Percentiles rank a stretch among this genome's conserved stretches.
Conservation (phyloP, 2,113 vertebrate species). For the Stigmatopora nigra region DNA sequence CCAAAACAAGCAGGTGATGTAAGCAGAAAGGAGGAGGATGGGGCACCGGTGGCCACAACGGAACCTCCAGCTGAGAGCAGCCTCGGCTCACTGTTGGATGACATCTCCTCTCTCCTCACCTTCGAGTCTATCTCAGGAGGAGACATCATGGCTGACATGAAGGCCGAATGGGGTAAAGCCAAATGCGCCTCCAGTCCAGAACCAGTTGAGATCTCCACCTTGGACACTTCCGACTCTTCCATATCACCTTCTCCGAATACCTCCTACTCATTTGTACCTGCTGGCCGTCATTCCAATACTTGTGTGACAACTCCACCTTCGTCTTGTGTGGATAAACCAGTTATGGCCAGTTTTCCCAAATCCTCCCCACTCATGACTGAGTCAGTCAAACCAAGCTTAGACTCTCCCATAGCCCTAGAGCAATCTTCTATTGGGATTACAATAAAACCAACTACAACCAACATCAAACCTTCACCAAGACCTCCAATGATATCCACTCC, state of each 20-base stretch:
- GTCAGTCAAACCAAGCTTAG: conserved; percentile 36
- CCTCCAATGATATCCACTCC: conserved; percentile 28
- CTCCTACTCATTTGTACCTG: conserved; percentile 12
- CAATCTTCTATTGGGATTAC: conserved; percentile 15
- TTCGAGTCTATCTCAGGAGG: conserved; percentile 93
- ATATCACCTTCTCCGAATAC: conserved; percentile 27
- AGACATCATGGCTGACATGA: conserved; percentile 88
- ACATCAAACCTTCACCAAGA: conserved; percentile 40
- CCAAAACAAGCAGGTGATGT: conserved; percentile 54
- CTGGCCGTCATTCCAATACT: conserved; percentile 3
- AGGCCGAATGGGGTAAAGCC: conserved; percentile 77
- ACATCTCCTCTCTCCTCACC: conserved; percentile 97
- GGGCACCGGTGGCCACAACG: conserved; percentile 30
- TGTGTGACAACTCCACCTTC: conserved; percentile 16
- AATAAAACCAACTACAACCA: conserved; percentile 16
- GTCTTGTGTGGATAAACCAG: conserved; percentile 31
- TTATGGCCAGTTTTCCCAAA: conserved; percentile 46
- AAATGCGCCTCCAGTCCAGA: conserved; percentile 62
- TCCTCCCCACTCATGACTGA: conserved; percentile 38
- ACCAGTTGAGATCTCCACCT: conserved; percentile 25
- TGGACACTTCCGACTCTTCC: conserved; percentile 30
- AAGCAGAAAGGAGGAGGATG: conserved; percentile 40
- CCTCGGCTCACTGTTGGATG: conserved; percentile 90
- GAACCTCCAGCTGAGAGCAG: conserved; percentile 77
- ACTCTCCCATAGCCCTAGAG: conserved; percentile 20